Percentiles rank a stretch among this genome's conserved stretches.
Evolutionary conservation across 2,797 vertebrate species (phyloP).

Genomic region (Clarias fuscus): DNA sequence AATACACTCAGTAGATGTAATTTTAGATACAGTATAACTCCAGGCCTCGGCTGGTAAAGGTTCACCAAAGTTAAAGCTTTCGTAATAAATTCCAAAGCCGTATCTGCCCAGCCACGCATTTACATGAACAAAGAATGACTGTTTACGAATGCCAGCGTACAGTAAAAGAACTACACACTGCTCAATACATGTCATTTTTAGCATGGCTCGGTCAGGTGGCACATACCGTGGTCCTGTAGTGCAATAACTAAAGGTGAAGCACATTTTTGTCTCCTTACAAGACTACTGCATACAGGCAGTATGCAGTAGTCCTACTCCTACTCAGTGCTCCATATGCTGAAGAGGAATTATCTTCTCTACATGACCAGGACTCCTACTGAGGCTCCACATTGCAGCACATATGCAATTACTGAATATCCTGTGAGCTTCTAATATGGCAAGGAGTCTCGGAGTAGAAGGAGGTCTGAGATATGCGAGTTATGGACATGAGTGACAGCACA

Average conservation of each 20-base stretch:
- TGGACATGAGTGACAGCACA: not conserved
- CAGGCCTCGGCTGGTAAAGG: not conserved
- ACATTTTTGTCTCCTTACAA: not conserved
- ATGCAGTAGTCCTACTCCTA: no score
- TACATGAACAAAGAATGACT: not conserved
- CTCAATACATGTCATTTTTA: not conserved
- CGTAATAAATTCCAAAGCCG: not conserved
- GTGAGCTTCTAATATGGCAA: constrained; percentile 7
- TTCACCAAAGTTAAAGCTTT: not conserved
- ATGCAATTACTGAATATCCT: constrained; percentile 15
- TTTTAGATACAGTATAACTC: constrained; percentile 7
- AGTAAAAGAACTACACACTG: not conserved
- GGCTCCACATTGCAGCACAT: constrained; percentile 27
- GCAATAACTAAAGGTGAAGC: no score
- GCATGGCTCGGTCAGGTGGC: not conserved
- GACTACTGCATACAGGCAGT: not conserved
- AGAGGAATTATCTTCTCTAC: constrained; percentile 1
- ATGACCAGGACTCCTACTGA: constrained; percentile 1
- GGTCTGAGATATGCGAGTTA: not conserved
- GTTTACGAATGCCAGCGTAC: no score
- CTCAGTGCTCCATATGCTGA: not conserved
- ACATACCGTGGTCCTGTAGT: no score
- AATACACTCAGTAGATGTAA: not conserved
- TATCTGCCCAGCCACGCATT: not conserved
- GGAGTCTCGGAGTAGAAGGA: constrained; percentile 2